phyloP scores from a whole-genome alignment of 92 coral and sea anemone species.

The Porites lobata region DNA sequence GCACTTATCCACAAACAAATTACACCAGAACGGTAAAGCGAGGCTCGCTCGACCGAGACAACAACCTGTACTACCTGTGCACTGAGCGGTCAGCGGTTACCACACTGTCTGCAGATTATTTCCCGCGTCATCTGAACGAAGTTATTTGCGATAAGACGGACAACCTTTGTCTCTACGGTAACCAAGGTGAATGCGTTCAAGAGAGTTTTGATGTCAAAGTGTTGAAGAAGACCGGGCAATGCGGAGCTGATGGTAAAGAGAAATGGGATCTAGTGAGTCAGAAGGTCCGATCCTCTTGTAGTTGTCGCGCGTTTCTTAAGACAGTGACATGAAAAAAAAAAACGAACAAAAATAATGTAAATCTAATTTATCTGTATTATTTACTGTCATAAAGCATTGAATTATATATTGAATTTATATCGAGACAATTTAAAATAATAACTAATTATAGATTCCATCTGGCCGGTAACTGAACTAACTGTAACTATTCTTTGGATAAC shows the following conservation, averaged over 20 bases:
- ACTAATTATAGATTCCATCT: no score
- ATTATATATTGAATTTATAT: no score
- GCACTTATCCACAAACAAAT: not conserved
- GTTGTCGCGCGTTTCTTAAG: not conserved
- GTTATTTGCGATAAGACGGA: conserved; percentile 28
- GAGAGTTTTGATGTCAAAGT: conserved; percentile 4
- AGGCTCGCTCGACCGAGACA: conserved; percentile 12
- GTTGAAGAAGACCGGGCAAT: conserved; percentile 20
- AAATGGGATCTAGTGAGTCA: conserved; percentile 15
- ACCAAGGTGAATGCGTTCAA: conserved; percentile 15
- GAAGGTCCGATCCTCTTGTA: conserved; percentile 5
- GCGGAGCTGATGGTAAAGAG: conserved; percentile 35
- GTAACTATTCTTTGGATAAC: no score
- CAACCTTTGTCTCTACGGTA: not conserved
- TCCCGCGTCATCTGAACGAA: conserved; percentile 43
- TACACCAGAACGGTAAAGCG: not conserved
- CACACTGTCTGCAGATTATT: conserved; percentile 51
- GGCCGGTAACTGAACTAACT: no score
- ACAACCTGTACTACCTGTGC: conserved; percentile 51
- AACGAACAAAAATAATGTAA: no score
- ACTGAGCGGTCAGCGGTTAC: conserved; percentile 55
- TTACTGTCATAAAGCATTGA: no score
- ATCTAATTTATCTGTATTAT: no score
- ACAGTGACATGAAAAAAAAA: no score
- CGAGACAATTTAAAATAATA: no score